A percentile compares a stretch with the other conserved stretches of the same genome.
Evolutionary conservation across 1,140 invertebrate genomes (phyloP).

Genomic region (Nephotettix cincticeps): DNA sequence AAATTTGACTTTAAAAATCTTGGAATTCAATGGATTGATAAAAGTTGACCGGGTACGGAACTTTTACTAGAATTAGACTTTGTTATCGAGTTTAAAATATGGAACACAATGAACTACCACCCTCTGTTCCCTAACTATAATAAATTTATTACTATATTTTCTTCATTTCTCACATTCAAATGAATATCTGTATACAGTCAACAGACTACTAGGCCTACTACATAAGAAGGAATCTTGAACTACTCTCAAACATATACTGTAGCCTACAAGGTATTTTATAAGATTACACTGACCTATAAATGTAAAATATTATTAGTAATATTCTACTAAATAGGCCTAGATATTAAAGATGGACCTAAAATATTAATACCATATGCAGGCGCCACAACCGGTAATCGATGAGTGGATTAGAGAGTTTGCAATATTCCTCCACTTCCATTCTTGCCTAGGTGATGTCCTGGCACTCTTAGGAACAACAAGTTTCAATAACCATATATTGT

Average conservation of each 20-base stretch:
- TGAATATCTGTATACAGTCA: too few relatives aligned
- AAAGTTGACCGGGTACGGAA: too few relatives aligned
- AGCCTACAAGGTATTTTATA: neutral
- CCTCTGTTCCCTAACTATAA: too few relatives aligned
- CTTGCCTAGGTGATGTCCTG: conserved; percentile 23
- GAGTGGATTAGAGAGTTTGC: conserved; percentile 50
- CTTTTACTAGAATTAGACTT: too few relatives aligned
- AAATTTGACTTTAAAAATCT: too few relatives aligned
- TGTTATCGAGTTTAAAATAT: too few relatives aligned
- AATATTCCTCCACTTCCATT: conserved; percentile 53
- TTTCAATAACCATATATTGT: conserved; percentile 22
- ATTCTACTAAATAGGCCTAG: neutral
- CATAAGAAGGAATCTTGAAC: neutral
- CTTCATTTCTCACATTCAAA: too few relatives aligned
- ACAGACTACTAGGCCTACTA: too few relatives aligned
- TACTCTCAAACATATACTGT: neutral
- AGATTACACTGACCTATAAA: neutral
- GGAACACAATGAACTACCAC: too few relatives aligned
- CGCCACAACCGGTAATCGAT: conserved; percentile 47
- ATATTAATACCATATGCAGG: conserved; percentile 24
- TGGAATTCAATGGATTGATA: too few relatives aligned
- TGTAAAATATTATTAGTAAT: neutral
- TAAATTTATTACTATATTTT: too few relatives aligned
- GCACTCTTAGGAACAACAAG: conserved; percentile 31
- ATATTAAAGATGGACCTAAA: neutral